phyloP scores from a whole-genome alignment of 2,113 vertebrate species.

The Illadopsis cleaveri region DNA sequence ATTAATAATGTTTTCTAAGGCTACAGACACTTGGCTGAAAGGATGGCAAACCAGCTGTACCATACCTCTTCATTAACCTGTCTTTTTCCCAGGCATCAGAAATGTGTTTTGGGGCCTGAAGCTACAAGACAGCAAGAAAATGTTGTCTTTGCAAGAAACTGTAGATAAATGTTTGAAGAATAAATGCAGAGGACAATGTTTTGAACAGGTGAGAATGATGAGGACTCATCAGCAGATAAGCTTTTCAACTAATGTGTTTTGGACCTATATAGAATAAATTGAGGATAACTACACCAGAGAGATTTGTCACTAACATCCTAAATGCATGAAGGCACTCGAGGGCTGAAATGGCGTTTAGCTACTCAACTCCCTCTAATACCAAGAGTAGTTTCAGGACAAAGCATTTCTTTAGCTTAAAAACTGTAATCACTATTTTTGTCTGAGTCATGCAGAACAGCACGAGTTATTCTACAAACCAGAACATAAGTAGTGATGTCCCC shows the following conservation, averaged over 20 bases:
- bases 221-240: not conserved
- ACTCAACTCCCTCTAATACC: not conserved
- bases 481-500: not conserved
- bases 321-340: not conserved
- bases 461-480: not conserved
- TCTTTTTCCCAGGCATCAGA: not conserved
- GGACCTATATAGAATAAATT: not conserved
- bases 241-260: not conserved
- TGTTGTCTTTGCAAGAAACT: not conserved
- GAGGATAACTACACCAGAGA: not conserved
- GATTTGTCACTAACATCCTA: not conserved
- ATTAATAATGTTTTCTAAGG: conserved; percentile 5
- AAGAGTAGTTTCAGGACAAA: not conserved
- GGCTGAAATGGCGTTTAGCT: not conserved
- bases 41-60: not conserved
- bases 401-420: not conserved
- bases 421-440: not conserved
- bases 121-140: not conserved
- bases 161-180: not conserved
- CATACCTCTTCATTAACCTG: not conserved
- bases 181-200: not conserved
- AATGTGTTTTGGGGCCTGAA: not conserved
- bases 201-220: not conserved
- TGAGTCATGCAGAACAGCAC: not conserved
- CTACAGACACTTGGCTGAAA: not conserved